Conservation (phyloP, 2,797 vertebrate species). For the Potorous gilbertii region DNA sequence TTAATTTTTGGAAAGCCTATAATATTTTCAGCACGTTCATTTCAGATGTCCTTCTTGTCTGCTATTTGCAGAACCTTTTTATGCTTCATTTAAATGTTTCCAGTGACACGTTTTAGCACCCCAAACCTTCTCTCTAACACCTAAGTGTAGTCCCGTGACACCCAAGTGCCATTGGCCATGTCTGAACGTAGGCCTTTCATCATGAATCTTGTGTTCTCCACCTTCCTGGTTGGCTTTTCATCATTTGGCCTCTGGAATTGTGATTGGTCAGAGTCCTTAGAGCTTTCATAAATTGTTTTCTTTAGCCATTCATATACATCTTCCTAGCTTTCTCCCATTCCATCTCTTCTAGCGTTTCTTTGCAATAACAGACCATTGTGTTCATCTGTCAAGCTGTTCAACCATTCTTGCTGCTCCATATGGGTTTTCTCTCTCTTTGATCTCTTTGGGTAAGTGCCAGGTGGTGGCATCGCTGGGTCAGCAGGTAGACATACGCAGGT, state of each 20-base stretch:
- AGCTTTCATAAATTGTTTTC: background rate
- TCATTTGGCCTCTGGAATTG: background rate
- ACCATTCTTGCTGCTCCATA: background rate
- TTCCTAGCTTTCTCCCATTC: background rate
- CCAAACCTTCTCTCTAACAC: no score
- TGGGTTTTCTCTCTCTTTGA: background rate
- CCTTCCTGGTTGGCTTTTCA: background rate
- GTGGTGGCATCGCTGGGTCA: background rate
- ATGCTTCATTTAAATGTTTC: background rate
- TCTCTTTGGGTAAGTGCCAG: background rate
- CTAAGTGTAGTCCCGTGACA: background rate
- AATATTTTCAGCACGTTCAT: background rate
- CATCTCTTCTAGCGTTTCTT: background rate
- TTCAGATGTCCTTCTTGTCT: no score
- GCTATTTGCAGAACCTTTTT: no score
- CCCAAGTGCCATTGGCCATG: background rate
- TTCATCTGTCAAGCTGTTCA: background rate
- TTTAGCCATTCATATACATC: background rate
- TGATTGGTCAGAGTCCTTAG: background rate
- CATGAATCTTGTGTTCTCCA: background rate
- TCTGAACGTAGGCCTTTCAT: no score
- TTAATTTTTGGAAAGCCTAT: background rate
- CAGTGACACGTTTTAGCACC: background rate
- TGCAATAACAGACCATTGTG: background rate
- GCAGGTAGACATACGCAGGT: background rate